Percentiles rank a stretch among this genome's conserved stretches.
Evolutionary conservation across 2,888 invertebrate genomes (phyloP).

Genomic region (Idaea straminata): DNA sequence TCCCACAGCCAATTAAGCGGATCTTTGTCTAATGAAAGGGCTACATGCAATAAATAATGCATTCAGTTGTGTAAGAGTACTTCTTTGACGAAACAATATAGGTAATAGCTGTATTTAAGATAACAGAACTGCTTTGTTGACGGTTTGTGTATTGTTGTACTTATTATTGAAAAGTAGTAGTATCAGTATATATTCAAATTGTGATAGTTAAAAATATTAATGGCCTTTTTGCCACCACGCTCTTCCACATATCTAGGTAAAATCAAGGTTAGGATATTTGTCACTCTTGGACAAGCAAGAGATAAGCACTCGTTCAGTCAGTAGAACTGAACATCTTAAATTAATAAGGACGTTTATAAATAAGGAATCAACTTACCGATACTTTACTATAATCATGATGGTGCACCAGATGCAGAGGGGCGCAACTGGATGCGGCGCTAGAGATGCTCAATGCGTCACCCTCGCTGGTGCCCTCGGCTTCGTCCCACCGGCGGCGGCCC

Average conservation of each 20-base stretch:
- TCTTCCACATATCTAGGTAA: too few relatives aligned
- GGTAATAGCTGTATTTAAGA: slow-evolving; percentile 11
- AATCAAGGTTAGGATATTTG: too few relatives aligned
- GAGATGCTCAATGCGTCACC: slow-evolving; percentile 74
- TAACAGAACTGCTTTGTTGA: slow-evolving; percentile 19
- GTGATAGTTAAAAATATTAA: too few relatives aligned
- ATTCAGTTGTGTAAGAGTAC: slow-evolving; percentile 19
- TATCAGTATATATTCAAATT: not conserved
- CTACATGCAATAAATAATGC: slow-evolving; percentile 35
- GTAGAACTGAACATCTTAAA: too few relatives aligned
- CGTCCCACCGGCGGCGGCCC: slow-evolving; percentile 74
- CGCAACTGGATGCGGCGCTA: slow-evolving; percentile 73
- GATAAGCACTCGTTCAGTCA: too few relatives aligned
- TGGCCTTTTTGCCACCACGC: too few relatives aligned
- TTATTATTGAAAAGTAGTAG: not conserved
- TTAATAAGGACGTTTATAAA: not conserved
- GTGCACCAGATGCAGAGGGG: slow-evolving; percentile 65
- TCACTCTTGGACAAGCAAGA: too few relatives aligned
- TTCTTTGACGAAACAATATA: not conserved
- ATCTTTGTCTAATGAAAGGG: slow-evolving; percentile 27
- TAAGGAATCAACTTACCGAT: slow-evolving; percentile 57
- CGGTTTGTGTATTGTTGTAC: not conserved
- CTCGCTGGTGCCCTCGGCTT: slow-evolving; percentile 67
- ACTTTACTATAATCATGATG: slow-evolving; percentile 73
- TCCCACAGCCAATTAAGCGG: slow-evolving; percentile 45